Percentiles rank a stretch among this genome's conserved stretches.
phyloP scores from a whole-genome alignment of 2,113 vertebrate species.

The Cyprinodon brontotheroides region DNA sequence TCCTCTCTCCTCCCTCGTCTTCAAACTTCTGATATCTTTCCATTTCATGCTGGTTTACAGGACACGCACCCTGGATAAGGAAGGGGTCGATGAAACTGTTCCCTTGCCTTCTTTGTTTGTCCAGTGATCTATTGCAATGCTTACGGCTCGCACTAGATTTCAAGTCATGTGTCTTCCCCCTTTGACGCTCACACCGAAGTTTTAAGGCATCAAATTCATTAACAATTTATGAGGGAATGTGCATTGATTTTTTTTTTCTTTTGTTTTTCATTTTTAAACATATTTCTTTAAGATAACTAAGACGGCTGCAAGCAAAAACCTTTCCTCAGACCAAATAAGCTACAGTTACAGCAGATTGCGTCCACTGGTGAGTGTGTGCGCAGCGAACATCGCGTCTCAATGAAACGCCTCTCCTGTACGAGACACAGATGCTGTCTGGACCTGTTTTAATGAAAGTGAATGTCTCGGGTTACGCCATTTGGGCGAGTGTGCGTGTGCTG shows the following conservation, averaged over 20 bases:
- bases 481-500: constrained; percentile 44
- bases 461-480: constrained; percentile 72
- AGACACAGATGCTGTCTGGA: constrained; percentile 70
- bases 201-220: constrained; percentile 7
- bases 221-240: constrained; percentile 16
- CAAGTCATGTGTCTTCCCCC: constrained; percentile 7
- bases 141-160: constrained; percentile 42
- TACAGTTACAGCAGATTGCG: constrained; percentile 23
- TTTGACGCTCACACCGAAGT: constrained; percentile 30
- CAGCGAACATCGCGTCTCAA: constrained; percentile 54
- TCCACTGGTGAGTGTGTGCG: constrained; percentile 4
- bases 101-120: constrained; percentile 43
- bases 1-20: constrained; percentile 6
- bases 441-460: constrained; percentile 74
- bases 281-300: constrained; percentile 33
- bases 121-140: constrained; percentile 50
- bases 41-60: constrained; percentile 67
- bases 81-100: constrained; percentile 39
- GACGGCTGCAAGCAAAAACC: constrained; percentile 43
- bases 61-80: constrained; percentile 44
- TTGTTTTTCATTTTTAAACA: background rate
- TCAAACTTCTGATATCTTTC: constrained; percentile 33
- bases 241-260: constrained; percentile 19
- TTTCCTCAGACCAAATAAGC: constrained; percentile 57
- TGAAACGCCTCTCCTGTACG: constrained; percentile 64